Conservation (phyloP, 2,113 vertebrate genomes). For the Litocranius walleri region DNA sequence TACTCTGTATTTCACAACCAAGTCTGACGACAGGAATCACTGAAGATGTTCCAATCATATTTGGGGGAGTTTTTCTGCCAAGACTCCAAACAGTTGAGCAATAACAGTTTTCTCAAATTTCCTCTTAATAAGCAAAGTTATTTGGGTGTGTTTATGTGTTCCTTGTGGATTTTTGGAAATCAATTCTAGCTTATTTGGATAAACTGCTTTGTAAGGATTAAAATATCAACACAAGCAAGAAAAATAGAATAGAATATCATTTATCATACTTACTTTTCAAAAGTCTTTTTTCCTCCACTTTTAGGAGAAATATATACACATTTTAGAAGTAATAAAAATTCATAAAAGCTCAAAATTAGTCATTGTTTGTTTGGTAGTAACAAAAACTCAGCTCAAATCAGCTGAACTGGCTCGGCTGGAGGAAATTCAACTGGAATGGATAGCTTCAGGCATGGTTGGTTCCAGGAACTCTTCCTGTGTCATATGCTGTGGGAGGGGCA, state of each 20-base stretch:
- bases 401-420: not conserved
- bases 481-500: not conserved
- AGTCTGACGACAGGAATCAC: constrained; percentile 41
- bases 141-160: constrained; percentile 48
- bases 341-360: not conserved
- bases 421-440: not conserved
- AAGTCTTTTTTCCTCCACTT: not conserved
- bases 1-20: constrained; percentile 52
- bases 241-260: not conserved
- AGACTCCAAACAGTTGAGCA: constrained; percentile 43
- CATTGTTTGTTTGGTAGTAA: not conserved
- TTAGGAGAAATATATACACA: not conserved
- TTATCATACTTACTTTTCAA: not conserved
- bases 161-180: constrained; percentile 57
- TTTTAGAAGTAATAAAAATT: not conserved
- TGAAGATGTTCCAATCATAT: constrained; percentile 50
- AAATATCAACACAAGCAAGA: not conserved
- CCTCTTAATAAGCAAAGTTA: constrained; percentile 65
- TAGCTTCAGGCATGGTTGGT: not conserved
- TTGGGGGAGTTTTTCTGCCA: constrained; percentile 46
- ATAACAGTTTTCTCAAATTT: constrained; percentile 58
- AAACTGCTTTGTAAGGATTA: not conserved
- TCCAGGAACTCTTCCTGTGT: constrained; percentile 16
- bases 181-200: constrained; percentile 27
- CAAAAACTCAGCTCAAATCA: not conserved